Evolutionary conservation across 2,888 invertebrate genomes (phyloP), one percentile per base, ranked within the genome.

Genomic region (Molorchus minor): DNA sequence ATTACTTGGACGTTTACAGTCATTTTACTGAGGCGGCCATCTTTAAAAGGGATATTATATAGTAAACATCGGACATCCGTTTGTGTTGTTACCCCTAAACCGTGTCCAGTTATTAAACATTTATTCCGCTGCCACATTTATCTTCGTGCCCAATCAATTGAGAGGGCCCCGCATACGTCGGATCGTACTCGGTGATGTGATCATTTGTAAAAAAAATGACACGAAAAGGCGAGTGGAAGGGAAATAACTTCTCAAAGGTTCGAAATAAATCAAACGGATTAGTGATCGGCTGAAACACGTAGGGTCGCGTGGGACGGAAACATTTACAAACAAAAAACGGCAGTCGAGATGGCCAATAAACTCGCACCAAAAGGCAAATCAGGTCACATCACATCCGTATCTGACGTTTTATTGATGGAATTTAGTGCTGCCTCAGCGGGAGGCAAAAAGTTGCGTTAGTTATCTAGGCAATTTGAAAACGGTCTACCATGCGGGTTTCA

Each of bases 201-300:
- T 61, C 61, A 47, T 58, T 62, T 56, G 47, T 62, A n/a, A n/a
- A 62, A 65, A 61, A 65, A 65, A 65, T 63, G 62, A 65, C 53
- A 41, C 51, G n/a, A 56, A 51, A 56, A 62, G 57, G 30, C 58
- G 52, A 38, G 56, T 15, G 36, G 38, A 51, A 55, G 53, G 61
- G 5, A 66, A 63, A 62, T 59, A 63, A 66, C 63, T 68, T 65
- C 64, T 62, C 64, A 67, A 65, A 69, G 69, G 69, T 62, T 61
- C 62, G n/a, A 64, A 63, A 71, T 71, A 71, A 71, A 71, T 71
- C 71, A 71, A 68, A 60, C 56, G 62, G 62, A 54, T 59, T 62
- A 62, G 67, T 67, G 68, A 65, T 66, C 64, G 69, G 67, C 64
- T 62, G 64, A 61, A 62, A 69, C 69, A 68, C 67, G 71, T 69